Percentiles rank a stretch among this genome's conserved stretches.
Evolutionary conservation across 1,140 invertebrate genomes (phyloP).

Genomic region (Orchesella cincta): DNA sequence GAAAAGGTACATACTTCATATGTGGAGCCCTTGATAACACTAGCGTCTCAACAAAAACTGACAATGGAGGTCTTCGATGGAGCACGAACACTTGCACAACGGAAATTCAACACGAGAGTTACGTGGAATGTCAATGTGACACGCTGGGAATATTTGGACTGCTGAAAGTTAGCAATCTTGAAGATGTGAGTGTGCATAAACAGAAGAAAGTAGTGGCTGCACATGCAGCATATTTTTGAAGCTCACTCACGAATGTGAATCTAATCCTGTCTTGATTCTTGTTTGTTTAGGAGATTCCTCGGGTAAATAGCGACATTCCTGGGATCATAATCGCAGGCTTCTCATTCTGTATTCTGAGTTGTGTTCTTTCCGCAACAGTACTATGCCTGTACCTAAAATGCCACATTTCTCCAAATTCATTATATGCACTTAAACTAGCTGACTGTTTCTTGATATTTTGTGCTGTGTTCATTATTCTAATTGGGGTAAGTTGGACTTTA

Average conservation of each 20-base stretch:
- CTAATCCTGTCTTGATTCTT: neutral
- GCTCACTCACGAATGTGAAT: no score
- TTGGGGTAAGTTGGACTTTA: neutral
- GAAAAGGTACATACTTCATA: neutral
- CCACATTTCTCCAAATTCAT: neutral
- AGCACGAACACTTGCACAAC: neutral
- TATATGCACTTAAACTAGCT: conserved; percentile 5
- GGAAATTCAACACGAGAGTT: neutral
- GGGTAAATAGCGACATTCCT: neutral
- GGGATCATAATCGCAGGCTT: conserved; percentile 7
- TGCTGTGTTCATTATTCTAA: neutral
- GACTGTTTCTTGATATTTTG: neutral
- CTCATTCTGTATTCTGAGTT: conserved; percentile 14
- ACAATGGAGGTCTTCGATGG: neutral
- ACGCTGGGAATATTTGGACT: neutral
- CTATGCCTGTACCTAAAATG: conserved; percentile 5
- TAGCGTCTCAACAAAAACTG: neutral
- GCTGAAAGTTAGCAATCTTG: conserved; percentile 4
- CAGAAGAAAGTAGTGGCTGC: no score
- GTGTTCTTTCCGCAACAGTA: neutral
- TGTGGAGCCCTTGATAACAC: neutral
- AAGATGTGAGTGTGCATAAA: conserved; percentile 8
- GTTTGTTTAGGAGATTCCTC: neutral
- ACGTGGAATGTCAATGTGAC: conserved; percentile 14
- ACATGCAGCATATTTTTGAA: no score